Evolutionary conservation across 2,797 vertebrate species (phyloP), one percentile per base, ranked within the genome.

Genomic region (Hyperoplus lanceolatus): DNA sequence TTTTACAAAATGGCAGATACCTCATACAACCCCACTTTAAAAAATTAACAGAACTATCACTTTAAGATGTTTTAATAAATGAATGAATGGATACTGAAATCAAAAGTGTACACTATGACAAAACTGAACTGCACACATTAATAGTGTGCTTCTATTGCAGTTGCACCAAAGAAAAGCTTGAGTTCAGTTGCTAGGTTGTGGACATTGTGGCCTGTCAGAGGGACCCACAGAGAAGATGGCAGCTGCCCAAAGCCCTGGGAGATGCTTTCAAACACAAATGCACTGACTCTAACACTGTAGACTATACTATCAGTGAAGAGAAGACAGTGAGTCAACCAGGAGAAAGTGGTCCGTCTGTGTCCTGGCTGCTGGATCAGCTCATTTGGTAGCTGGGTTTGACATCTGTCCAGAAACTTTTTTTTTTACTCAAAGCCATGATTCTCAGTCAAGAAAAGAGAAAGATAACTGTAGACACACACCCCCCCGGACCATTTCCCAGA

Each of bases 191-290:
- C 60, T 36, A 16, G 39, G 10, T 29, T 29, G 29, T 29, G 29
- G 29, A 29, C 56, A 56, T 21, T 48, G 56, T 63, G 36, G 50
- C 13, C 66, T 68, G 10, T 55, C 41, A 60, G 48, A 75, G 50
- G 4, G 16, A 54, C 49, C 18, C 60, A 66, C 29, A 54, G 49
- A 56, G 55, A 64, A 46, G 63, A 58, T 42, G 59, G 64, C 73
- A 46, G 49, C 81, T 14, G 48, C 49, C 15, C 56, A 54, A 71
- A 62, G n/a, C 16, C 48, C n/a, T 79, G 73, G 69, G 55, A 69
- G 69, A 79, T 70, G 55, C 60, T 71, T 73, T 75, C 55, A 51
- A 64, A 73, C 43, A 68, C 67, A 73, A 79, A 79, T 43, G n/a
- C 57, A 55, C 49, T 66, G 65, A 67, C 56, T 66, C 4, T 11